phyloP scores from a whole-genome alignment of 2,113 vertebrate species.

The Crotalus helleri region DNA sequence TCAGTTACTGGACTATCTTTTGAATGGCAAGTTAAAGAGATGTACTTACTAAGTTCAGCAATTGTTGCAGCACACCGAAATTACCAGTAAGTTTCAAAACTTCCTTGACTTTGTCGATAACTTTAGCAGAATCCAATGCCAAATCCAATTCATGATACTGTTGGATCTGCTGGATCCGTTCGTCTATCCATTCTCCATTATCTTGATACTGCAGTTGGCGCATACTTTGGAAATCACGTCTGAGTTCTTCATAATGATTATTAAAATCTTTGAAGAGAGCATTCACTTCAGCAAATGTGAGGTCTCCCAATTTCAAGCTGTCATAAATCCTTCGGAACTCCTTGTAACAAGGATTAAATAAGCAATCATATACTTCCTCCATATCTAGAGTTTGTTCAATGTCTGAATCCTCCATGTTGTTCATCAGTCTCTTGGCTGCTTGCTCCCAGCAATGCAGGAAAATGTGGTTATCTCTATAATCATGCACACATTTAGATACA shows the following conservation, averaged over 20 bases:
- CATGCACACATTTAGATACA: constrained; percentile 30
- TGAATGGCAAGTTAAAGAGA: not conserved
- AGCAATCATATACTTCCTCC: not conserved
- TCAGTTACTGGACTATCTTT: not conserved
- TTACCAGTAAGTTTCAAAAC: constrained; percentile 79
- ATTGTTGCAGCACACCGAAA: constrained; percentile 76
- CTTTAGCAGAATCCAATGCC: constrained; percentile 74
- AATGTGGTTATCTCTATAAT: constrained; percentile 73
- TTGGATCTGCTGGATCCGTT: constrained; percentile 79
- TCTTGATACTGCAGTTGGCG: constrained; percentile 47
- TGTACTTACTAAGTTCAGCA: constrained; percentile 78
- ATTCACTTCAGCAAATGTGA: constrained; percentile 76
- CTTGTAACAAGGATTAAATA: constrained; percentile 67
- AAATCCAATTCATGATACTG: constrained; percentile 87
- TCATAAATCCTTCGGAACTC: constrained; percentile 65
- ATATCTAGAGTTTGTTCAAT: constrained; percentile 36
- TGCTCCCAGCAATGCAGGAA: constrained; percentile 79
- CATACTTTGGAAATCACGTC: constrained; percentile 69
- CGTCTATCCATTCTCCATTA: constrained; percentile 71
- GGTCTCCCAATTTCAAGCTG: constrained; percentile 69
- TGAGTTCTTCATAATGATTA: constrained; percentile 69
- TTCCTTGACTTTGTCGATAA: constrained; percentile 76
- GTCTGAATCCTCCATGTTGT: fast-evolving
- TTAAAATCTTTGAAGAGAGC: constrained; percentile 71
- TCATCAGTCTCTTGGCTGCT: constrained; percentile 33